Percentiles rank a stretch among this genome's conserved stretches.
Conservation (phyloP, 2,113 vertebrate species). For the Catharus minimus region DNA sequence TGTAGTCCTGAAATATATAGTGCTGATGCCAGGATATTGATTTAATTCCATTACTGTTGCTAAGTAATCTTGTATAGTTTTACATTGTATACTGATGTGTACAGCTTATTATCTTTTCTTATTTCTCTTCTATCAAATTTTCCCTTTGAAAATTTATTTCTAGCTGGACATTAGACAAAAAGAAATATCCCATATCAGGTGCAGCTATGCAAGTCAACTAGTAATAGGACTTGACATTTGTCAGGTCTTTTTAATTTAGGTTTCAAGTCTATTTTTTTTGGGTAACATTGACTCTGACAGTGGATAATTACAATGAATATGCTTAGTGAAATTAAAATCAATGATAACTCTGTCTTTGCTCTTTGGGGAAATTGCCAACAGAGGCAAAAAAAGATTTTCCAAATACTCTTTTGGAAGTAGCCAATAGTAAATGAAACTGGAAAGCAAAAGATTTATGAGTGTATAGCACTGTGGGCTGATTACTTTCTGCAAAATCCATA, state of each 20-base stretch:
- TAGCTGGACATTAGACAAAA: background rate
- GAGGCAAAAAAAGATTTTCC: background rate
- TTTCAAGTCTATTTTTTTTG: constrained; percentile 30
- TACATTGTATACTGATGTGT: background rate
- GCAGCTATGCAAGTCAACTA: constrained; percentile 19
- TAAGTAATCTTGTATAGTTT: background rate
- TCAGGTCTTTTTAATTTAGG: constrained; percentile 28
- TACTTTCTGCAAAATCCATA: background rate
- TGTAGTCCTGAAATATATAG: constrained; percentile 35
- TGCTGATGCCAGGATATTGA: constrained; percentile 42
- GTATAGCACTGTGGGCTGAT: background rate
- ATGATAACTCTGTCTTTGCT: background rate
- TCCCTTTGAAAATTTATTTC: background rate
- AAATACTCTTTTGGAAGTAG: background rate
- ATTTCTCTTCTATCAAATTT: background rate
- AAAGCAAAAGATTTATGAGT: background rate
- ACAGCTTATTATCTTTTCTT: background rate
- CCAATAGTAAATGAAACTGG: background rate
- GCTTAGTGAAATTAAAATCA: background rate
- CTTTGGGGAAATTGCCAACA: background rate
- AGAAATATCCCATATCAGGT: background rate
- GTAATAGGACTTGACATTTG: constrained; percentile 37
- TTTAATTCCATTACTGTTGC: constrained; percentile 22
- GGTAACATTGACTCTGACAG: background rate
- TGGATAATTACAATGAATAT: background rate